phyloP scores from a whole-genome alignment of 2,888 invertebrate species.

The Oscheius sp. region DNA sequence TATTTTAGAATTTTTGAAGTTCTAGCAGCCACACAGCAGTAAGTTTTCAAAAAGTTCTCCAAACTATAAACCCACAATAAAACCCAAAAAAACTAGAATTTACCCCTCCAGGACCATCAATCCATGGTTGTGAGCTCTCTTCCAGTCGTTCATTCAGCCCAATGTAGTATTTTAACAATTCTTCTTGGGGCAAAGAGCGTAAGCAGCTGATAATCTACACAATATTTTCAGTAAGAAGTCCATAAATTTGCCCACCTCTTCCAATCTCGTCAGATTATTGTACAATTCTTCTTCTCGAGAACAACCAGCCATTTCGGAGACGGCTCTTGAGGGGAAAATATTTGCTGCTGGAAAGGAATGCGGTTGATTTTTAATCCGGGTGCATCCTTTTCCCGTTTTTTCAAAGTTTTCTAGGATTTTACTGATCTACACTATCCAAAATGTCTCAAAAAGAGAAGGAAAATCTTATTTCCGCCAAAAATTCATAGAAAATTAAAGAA shows the following conservation, averaged over 20 bases:
- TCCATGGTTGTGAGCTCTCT: not conserved
- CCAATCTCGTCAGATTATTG: not conserved
- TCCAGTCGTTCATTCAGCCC: not conserved
- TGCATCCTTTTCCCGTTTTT: not conserved
- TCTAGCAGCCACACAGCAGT: too few species aligned
- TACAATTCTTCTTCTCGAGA: not conserved
- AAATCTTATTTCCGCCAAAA: too few species aligned
- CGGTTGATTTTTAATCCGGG: too few species aligned
- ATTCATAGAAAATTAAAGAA: too few species aligned
- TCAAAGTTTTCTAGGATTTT: too few species aligned
- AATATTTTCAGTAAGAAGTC: not conserved
- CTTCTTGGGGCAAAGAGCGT: not conserved
- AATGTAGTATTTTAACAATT: not conserved
- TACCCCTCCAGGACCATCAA: conserved; percentile 11
- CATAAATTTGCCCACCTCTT: conserved; percentile 5
- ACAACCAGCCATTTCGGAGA: conserved; percentile 9
- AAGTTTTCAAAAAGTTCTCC: too few species aligned
- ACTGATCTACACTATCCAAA: too few species aligned
- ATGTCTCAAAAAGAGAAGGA: too few species aligned
- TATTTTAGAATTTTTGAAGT: too few species aligned
- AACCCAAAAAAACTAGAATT: too few species aligned
- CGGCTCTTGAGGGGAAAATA: not conserved
- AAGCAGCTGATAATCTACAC: conserved; percentile 23
- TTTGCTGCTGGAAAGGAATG: conserved; percentile 1
- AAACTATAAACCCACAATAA: too few species aligned